A percentile compares a stretch with the other conserved stretches of the same genome.
Evolutionary conservation across 2,888 invertebrate species (phyloP).

Genomic region (Limenitis camilla): DNA sequence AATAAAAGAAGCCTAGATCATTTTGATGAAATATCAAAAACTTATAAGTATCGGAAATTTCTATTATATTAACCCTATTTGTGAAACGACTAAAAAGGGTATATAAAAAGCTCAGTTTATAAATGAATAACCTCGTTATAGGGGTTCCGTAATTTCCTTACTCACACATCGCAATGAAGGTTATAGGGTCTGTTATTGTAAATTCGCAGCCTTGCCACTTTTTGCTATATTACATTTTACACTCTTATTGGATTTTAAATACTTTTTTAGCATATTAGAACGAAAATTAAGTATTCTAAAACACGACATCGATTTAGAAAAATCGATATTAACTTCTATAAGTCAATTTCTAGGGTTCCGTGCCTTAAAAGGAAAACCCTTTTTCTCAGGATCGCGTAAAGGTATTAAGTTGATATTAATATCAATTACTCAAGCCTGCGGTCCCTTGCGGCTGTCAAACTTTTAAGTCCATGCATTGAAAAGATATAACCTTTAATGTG

Average conservation of each 20-base stretch:
- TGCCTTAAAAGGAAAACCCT: no score
- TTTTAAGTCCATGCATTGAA: no score
- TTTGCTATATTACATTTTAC: not conserved
- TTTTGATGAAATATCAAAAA: not conserved
- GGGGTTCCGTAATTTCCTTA: slow-evolving; percentile 11
- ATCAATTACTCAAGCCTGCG: no score
- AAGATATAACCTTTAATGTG: no score
- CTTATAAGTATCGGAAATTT: not conserved
- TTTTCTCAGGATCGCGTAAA: no score
- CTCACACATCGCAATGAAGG: slow-evolving; percentile 10
- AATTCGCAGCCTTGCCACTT: slow-evolving; percentile 10
- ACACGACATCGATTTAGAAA: no score
- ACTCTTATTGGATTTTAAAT: not conserved
- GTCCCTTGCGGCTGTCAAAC: no score
- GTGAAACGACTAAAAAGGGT: slow-evolving; percentile 2
- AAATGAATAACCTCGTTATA: slow-evolving; percentile 12
- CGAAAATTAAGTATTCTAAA: no score
- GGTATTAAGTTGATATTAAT: no score
- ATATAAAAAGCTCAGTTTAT: slow-evolving; percentile 7
- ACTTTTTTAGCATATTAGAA: not conserved
- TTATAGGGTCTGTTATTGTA: slow-evolving; percentile 4
- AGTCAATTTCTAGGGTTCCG: no score
- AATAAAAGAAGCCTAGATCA: no score
- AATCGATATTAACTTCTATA: no score
- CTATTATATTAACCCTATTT: slow-evolving; percentile 3